Evolutionary conservation across 2,888 invertebrate species (phyloP), one percentile per base, ranked within the genome.

Genomic region (Keiferia lycopersicella): DNA sequence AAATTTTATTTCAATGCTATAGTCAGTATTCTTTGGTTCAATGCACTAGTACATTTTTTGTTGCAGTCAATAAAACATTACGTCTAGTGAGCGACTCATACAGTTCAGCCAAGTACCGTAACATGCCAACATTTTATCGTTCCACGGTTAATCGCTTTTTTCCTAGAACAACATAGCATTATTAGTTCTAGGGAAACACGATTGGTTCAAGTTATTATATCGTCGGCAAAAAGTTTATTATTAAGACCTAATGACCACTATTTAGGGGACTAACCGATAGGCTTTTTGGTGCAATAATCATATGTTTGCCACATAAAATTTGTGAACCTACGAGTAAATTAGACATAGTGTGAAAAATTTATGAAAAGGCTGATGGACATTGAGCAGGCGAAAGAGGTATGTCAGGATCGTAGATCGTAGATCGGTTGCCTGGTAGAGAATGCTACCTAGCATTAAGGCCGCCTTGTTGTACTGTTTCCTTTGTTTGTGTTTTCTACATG

Each of bases 101-200:
- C 45, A 45, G 30, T 53, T 14, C 20, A 22, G 12, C 51, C 26
- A 53, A 53, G 51, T 26, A 53, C 30, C 56, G 16, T 34, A 56
- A 64, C 65, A 65, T 69, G 65, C 53, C 63, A 61, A 61, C 60
- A 63, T 68, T 70, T 67, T 69, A 69, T 70, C 65, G 68, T 65
- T 62, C 64, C 63, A 62, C 60, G 68, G 69, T 68, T 69, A 70
- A 69, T 70, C 67, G 68, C 68, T 64, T 64, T 61, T 62, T 64
- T 64, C 56, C 56, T 34, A 34, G 56, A 30, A 56, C 8, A 61
- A 51, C 65, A 65, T 65, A 64, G 59, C 38, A 61, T 58, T 64
- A 62, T 64, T 60, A 62, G 62, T 66, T 59, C 59, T 39, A 45
- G 48, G 53, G 34, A 56, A 56, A 56, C 56, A 1, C 34, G n/a